A percentile compares a stretch with the other conserved stretches of the same genome.
phyloP scores from a whole-genome alignment of 1,140 invertebrate species.

The Drosophila trapezifrons region DNA sequence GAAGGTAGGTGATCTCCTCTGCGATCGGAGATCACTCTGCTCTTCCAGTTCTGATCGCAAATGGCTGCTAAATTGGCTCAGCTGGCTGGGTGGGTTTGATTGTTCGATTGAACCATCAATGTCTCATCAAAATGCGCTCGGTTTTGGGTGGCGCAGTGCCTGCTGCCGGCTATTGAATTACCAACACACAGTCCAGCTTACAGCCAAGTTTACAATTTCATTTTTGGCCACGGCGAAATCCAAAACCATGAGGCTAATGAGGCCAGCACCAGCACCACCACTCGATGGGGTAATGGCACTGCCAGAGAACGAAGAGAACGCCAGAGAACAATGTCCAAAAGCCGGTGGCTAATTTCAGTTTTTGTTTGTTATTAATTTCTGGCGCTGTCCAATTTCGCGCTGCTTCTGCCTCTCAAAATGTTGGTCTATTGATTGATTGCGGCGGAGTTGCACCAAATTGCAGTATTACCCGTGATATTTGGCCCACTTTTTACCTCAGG shows the following conservation, averaged over 20 bases:
- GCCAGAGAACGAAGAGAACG: slow-evolving; percentile 11
- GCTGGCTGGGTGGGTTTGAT: slow-evolving; percentile 67
- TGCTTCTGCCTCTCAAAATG: slow-evolving; percentile 11
- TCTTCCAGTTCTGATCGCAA: slow-evolving; percentile 47
- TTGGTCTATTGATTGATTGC: slow-evolving; percentile 23
- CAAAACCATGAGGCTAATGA: slow-evolving; percentile 67
- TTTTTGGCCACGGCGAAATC: slow-evolving; percentile 51
- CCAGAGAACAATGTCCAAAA: slow-evolving; percentile 57
- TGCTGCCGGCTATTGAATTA: slow-evolving; percentile 40
- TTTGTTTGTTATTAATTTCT: slow-evolving; percentile 68
- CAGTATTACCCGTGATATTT: slow-evolving; percentile 17
- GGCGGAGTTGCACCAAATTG: slow-evolving; percentile 11
- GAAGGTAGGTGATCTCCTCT: slow-evolving; percentile 44
- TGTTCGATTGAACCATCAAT: slow-evolving; percentile 78
- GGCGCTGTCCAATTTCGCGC: slow-evolving; percentile 44
- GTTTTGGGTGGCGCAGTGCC: slow-evolving; percentile 36
- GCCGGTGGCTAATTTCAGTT: slow-evolving; percentile 58
- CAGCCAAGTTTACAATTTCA: slow-evolving; percentile 46
- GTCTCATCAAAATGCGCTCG: slow-evolving; percentile 70
- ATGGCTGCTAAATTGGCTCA: slow-evolving; percentile 76
- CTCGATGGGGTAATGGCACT: slow-evolving; percentile 59
- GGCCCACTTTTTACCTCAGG: slow-evolving; percentile 4
- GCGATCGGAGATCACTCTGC: slow-evolving; percentile 13
- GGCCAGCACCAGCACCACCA: slow-evolving; percentile 50
- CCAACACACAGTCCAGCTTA: slow-evolving; percentile 15